Base-by-base conservation (phyloP, 2,113 vertebrate genomes). In the Alosa alosa region DNA sequence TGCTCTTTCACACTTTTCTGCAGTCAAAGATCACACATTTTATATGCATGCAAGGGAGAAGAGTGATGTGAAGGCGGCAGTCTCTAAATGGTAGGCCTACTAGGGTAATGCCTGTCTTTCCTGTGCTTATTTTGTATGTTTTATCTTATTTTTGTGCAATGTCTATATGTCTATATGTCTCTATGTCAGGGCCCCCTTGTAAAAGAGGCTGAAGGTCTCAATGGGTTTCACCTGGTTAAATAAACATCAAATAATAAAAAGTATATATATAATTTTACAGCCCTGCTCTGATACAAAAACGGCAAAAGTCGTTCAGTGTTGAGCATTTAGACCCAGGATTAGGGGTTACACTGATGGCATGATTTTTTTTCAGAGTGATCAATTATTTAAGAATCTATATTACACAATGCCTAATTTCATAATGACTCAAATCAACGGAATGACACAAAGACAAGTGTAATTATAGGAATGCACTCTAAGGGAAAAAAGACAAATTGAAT, bases 281-380 rank as follows among this genome's bases (percentile, higher is more conserved):
- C 15, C 6, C 15, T 6, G 25, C 64, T 72, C 3, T 36, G 10
- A 31, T 13, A 25, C 8, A 72, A 72, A 78, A 75, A 25, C 1
- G 6, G 9, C 60, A 68, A 55, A 57, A 72, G 9, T 72, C 8
- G 0, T 36, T 25, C 10, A 31, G 1, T n/a, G 81, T 86, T 4
- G 60, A 86, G 84, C 49, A 86, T 44, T 84, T 52, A 85, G 84
- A 68, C 44, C 46, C 78, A 47, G 6, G 50, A 84, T 85, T 85
- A 52, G 86, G 78, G 0, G 44, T n/a, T 86, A 47, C 39, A 22
- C 9, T 47, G 57, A 81, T 13, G 55, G 86, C 18, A 72, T 41
- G 5, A 31, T 78, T 41, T 39, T 52, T 72, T 31, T 25, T 4
- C 41, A 75, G 31, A 75, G 72, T 0, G 0, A 78, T 78, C 72